These are phyloP conservation scores for Lycocerus yunnanus DNA, from an alignment of 2,888 invertebrate species.

Conservation along the genomic window DNA sequence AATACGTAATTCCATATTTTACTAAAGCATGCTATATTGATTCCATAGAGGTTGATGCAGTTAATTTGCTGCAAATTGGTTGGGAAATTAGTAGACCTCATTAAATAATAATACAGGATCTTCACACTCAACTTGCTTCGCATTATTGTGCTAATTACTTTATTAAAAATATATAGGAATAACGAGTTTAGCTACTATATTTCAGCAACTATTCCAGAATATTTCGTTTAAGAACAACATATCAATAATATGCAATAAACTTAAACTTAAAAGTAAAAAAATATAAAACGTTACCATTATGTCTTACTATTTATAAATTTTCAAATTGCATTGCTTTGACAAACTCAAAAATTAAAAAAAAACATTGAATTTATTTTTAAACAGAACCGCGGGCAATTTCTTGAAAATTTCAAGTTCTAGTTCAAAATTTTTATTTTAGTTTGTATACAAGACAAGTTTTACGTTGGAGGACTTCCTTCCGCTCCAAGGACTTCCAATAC, in stretches of 20 bases:
- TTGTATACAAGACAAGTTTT: not conserved
- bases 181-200: too few relatives aligned
- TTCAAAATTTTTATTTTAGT: not conserved
- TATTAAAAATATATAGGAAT: too few relatives aligned
- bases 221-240: too few relatives aligned
- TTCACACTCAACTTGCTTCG: not conserved
- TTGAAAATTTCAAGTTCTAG: not conserved
- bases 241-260: too few relatives aligned
- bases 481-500: not conserved
- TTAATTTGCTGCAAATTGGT: not conserved
- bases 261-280: too few relatives aligned
- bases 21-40: too few relatives aligned
- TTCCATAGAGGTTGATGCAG: not conserved
- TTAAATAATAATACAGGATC: not conserved
- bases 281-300: too few relatives aligned
- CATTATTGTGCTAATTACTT: too few relatives aligned
- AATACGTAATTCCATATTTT: too few relatives aligned
- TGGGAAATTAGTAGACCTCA: not conserved
- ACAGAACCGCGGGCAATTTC: not conserved
- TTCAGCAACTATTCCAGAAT: too few relatives aligned
- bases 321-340: too few relatives aligned
- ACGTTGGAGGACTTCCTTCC: not conserved
- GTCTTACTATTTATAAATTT: too few relatives aligned
- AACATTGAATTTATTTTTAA: not conserved
- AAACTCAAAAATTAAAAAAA: not conserved